Evolutionary conservation across 2,888 invertebrate species (phyloP).

Genomic region (Tetragonisca angustula): DNA sequence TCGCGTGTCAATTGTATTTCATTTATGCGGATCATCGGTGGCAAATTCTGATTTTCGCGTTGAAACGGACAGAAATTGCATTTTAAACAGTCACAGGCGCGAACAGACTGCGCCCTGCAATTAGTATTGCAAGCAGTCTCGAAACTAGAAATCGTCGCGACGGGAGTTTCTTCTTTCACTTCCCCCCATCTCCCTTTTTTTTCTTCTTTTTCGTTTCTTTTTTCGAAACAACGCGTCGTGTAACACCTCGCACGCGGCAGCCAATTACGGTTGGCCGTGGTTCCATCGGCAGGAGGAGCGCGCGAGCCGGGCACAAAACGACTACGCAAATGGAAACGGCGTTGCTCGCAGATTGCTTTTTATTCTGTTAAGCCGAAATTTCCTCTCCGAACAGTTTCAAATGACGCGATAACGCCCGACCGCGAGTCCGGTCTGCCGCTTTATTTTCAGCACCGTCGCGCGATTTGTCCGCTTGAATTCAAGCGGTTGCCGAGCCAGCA

Average conservation of each 20-base stretch:
- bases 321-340: constrained; percentile 16
- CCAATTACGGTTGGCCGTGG: constrained; percentile 15
- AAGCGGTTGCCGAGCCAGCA: background rate
- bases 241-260: background rate
- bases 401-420: background rate
- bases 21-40: no score
- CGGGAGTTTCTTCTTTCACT: no score
- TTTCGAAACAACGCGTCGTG: background rate
- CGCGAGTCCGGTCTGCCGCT: background rate
- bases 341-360: constrained; percentile 13
- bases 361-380: constrained; percentile 22
- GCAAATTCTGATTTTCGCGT: no score
- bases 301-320: background rate
- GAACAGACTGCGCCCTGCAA: no score
- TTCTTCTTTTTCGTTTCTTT: background rate
- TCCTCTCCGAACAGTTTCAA: constrained; percentile 22
- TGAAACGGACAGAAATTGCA: no score
- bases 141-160: background rate
- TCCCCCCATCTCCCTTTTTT: no score
- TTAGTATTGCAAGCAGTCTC: background rate
- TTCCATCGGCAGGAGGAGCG: background rate
- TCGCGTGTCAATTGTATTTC: no score
- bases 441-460: background rate
- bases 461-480: constrained; percentile 15
- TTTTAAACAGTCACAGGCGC: background rate